phyloP scores from a whole-genome alignment of 2,797 vertebrate genomes.

The Craterocephalus amniculus region DNA sequence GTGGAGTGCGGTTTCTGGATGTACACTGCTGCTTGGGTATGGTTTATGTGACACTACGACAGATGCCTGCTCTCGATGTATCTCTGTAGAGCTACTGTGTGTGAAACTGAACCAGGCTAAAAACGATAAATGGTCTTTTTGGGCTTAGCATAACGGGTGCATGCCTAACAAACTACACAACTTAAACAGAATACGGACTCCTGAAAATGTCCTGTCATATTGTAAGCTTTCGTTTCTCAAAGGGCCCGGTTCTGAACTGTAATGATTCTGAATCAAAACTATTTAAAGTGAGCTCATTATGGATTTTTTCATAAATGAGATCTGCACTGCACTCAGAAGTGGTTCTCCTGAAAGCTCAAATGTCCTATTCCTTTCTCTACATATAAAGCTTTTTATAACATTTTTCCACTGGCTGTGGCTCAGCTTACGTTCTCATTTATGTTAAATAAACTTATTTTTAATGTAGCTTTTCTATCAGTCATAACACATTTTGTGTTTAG shows the following conservation, averaged over 20 bases:
- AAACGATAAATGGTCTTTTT: slow-evolving; percentile 40
- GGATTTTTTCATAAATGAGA: slow-evolving; percentile 41
- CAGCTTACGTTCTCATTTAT: slow-evolving; percentile 5
- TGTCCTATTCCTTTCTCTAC: slow-evolving; percentile 12
- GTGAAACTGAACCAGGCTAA: slow-evolving; percentile 59
- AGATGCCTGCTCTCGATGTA: slow-evolving; percentile 39
- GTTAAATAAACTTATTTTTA: background rate
- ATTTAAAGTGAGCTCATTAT: slow-evolving; percentile 23
- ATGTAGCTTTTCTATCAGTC: background rate
- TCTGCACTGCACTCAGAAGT: slow-evolving; percentile 27
- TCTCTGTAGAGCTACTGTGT: slow-evolving; percentile 46
- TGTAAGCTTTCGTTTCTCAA: slow-evolving; percentile 9
- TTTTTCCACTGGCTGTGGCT: slow-evolving; percentile 16
- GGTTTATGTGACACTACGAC: slow-evolving; percentile 40
- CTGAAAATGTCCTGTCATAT: slow-evolving; percentile 19
- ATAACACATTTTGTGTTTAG: background rate
- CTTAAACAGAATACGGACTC: slow-evolving; percentile 22
- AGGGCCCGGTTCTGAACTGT: slow-evolving; percentile 25
- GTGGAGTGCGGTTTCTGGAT: slow-evolving; percentile 64
- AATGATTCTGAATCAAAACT: slow-evolving; percentile 34
- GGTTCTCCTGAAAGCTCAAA: slow-evolving; percentile 43
- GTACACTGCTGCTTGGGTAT: slow-evolving; percentile 39
- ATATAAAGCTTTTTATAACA: slow-evolving; percentile 17
- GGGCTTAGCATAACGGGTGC: slow-evolving; percentile 12
- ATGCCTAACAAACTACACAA: slow-evolving; percentile 29